Evolutionary conservation across 37 sponge, comb jelly and placozoan species (phyloP).

Genomic region (Axinella damicornis): DNA sequence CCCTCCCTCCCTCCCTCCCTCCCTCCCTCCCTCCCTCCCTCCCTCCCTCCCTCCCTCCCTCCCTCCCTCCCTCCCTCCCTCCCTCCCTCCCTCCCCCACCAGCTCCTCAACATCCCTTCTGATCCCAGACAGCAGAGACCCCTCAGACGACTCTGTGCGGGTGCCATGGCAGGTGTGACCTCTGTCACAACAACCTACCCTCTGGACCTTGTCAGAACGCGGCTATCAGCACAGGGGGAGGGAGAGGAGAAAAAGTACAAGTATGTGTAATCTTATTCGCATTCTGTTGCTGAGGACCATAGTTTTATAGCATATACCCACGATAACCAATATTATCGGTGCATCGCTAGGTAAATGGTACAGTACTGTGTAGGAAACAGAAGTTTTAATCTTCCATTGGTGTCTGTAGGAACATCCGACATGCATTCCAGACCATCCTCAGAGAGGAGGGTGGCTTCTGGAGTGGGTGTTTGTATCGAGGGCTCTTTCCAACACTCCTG

Average conservation of each 20-base stretch:
- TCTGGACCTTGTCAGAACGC: constrained; percentile 74
- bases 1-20: too few species aligned
- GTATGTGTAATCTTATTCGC: constrained; percentile 1
- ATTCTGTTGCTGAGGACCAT: too few species aligned
- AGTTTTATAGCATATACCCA: too few species aligned
- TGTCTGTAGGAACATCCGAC: constrained; percentile 71
- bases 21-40: neutral
- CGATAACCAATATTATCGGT: neutral
- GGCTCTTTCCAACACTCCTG: constrained; percentile 61
- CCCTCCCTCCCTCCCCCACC: neutral
- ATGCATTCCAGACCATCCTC: constrained; percentile 62
- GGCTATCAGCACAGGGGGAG: constrained; percentile 72
- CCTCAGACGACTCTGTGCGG: constrained; percentile 59
- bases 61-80: neutral
- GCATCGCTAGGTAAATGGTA: neutral
- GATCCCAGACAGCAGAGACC: constrained; percentile 44
- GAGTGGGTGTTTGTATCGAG: constrained; percentile 66
- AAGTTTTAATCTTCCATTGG: too few species aligned
- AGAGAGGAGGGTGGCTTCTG: constrained; percentile 79
- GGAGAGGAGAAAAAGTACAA: constrained; percentile 29
- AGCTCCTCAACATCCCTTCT: constrained; percentile 58
- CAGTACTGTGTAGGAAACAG: too few species aligned
- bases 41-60: neutral
- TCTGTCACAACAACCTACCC: constrained; percentile 74
- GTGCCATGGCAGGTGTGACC: constrained; percentile 71